Percentiles rank a stretch among this genome's conserved stretches.
Evolutionary conservation across 2,113 vertebrate genomes (phyloP).

Genomic region (Takifugu bimaculatus): DNA sequence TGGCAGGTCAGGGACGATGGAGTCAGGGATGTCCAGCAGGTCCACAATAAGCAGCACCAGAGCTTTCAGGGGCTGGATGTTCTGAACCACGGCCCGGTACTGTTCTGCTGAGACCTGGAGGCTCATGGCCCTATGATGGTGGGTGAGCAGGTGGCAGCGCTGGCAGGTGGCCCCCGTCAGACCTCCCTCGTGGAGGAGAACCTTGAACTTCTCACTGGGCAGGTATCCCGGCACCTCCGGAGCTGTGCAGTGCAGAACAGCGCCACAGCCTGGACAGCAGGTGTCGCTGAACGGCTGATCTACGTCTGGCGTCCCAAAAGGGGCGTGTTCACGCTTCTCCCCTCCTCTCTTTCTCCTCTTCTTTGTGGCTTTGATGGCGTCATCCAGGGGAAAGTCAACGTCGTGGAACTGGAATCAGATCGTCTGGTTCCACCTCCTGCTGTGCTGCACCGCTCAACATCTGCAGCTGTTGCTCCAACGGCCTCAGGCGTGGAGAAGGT

Average conservation of each 20-base stretch:
- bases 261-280: conserved; percentile 84
- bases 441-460: conserved; percentile 1
- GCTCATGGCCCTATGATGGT: conserved; percentile 75
- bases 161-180: conserved; percentile 75
- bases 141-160: conserved; percentile 81
- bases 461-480: conserved; percentile 53
- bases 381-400: conserved; percentile 45
- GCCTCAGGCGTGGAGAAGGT: conserved; percentile 17
- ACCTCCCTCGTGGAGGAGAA: conserved; percentile 37
- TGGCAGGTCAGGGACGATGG: conserved; percentile 73
- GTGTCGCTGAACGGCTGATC: conserved; percentile 64
- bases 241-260: conserved; percentile 78
- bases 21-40: conserved; percentile 83
- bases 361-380: neutral
- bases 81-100: conserved; percentile 70
- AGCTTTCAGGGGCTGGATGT: conserved; percentile 58
- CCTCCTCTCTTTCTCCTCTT: conserved; percentile 32
- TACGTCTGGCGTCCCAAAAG: conserved; percentile 64
- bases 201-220: conserved; percentile 79
- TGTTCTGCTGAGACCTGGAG: conserved; percentile 71
- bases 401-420: conserved; percentile 68
- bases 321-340: conserved; percentile 32
- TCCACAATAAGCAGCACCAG: conserved; percentile 85
- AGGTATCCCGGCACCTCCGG: conserved; percentile 76
- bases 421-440: conserved; percentile 20